Conservation (phyloP, 2,797 vertebrate species). For the Artibeus lituratus region DNA sequence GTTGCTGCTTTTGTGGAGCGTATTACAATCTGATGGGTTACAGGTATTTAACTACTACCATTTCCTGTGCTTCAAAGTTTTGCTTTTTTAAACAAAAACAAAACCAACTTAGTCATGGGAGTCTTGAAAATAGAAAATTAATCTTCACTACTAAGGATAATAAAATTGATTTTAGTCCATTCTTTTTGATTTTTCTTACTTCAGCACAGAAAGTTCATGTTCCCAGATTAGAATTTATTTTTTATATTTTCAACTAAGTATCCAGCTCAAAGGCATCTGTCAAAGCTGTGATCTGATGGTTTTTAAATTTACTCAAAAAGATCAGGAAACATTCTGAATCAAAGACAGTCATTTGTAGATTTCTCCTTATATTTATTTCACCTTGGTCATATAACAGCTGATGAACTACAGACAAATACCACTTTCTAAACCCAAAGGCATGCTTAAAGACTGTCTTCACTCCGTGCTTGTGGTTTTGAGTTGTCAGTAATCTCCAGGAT, state of each 20-base stretch:
- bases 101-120: background rate
- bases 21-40: background rate
- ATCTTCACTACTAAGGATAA: background rate
- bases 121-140: conserved; percentile 13
- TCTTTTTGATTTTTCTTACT: background rate
- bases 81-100: background rate
- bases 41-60: background rate
- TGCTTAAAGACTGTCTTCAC: conserved; percentile 36
- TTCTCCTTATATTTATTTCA: conserved; percentile 54
- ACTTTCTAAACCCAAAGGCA: background rate
- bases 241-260: conserved; percentile 46
- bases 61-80: background rate
- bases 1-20: background rate
- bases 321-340: conserved; percentile 40
- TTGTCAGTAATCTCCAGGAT: conserved; percentile 55
- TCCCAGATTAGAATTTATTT: conserved; percentile 40
- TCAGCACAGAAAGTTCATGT: background rate
- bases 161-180: background rate
- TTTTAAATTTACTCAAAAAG: conserved; percentile 36
- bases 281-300: conserved; percentile 26
- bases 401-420: conserved; percentile 18
- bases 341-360: background rate
- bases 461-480: conserved; percentile 53
- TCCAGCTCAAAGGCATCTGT: background rate
- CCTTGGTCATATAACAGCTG: conserved; percentile 46